phyloP scores from a whole-genome alignment of 2,113 vertebrate genomes.

The Hiodon alosoides region DNA sequence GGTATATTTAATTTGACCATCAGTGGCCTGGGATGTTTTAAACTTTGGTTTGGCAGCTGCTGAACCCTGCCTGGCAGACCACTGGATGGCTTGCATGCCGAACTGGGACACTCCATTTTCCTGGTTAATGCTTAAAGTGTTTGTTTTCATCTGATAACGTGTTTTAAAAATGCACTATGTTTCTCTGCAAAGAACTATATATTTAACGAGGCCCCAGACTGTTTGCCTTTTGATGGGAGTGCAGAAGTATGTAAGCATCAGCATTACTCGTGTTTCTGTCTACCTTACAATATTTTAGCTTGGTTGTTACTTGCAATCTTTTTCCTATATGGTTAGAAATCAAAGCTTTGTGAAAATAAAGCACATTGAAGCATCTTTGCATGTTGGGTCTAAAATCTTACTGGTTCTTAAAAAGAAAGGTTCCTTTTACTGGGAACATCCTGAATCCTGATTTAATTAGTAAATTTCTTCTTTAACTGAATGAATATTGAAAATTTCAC shows the following conservation, averaged over 20 bases:
- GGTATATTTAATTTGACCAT: constrained; percentile 52
- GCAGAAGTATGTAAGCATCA: constrained; percentile 10
- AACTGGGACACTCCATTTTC: constrained; percentile 51
- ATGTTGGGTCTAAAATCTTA: too few species aligned
- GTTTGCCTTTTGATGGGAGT: constrained; percentile 3
- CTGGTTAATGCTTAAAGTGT: constrained; percentile 56
- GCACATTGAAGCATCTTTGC: too few species aligned
- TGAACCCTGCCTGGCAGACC: constrained; percentile 21
- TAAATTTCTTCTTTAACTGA: too few species aligned
- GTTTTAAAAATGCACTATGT: constrained; percentile 54
- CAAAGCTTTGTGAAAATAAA: too few species aligned
- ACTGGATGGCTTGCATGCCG: constrained; percentile 50
- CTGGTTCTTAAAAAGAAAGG: too few species aligned
- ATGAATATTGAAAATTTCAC: too few species aligned
- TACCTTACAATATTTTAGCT: too few species aligned
- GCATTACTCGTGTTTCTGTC: not conserved
- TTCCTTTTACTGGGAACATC: too few species aligned
- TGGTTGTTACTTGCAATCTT: too few species aligned
- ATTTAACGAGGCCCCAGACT: not conserved
- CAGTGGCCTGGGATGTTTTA: constrained; percentile 31
- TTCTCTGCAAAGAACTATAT: constrained; percentile 13
- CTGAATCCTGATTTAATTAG: too few species aligned
- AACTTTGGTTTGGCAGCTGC: constrained; percentile 61
- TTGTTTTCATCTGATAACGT: constrained; percentile 64
- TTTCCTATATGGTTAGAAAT: too few species aligned